Base-by-base conservation (phyloP, 1,140 invertebrate species). In the Heliconius hewitsoni region DNA sequence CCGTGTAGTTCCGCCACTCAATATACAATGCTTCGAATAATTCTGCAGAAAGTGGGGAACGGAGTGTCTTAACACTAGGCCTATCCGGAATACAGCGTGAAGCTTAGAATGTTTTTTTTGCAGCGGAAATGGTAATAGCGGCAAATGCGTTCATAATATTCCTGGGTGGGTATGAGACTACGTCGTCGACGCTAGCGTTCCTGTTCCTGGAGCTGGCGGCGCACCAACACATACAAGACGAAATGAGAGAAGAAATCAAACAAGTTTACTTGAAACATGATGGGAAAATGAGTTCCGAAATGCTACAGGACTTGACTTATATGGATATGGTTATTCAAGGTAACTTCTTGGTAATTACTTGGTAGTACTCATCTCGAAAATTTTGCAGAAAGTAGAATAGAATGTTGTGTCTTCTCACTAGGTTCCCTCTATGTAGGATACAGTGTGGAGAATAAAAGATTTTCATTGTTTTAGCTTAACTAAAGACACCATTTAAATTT, bases 291-390 rank as follows among this genome's bases (percentile, higher is more conserved):
- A 93, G 84, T 0, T 89, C 87, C 23, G 95, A 96, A 6, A 77
- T 86, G 19, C 80, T 96, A 0, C 94, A 94, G 66, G 94, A 95
- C 50, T 77, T 96, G 27, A 88, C 80, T 1, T 96, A 96, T 77
- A 91, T 96, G 90, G 95, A 96, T 80, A 95, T 95, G 90, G 93
- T 96, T 46, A 90, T 96, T 79, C 93, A 95, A 85, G 96, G 95
- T 96, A 74, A 66, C 34, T 34, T 6, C 34, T 34, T 37, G 34
- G 6, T 37, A 71, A 30, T 23, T 2, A 8, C 5, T 18, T 16
- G 13, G 16, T 50, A 50, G 23, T 23, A 23, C 23, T 23, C 23
- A 23, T 11, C 18, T 52, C 18, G 50, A 8, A 52, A 52, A 19
- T 46, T 46, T 46, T 5, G 8, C 6, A 18, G 18, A 19, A 19